Conservation (phyloP, 2,888 invertebrate genomes). For the Apotomis betuletana region DNA sequence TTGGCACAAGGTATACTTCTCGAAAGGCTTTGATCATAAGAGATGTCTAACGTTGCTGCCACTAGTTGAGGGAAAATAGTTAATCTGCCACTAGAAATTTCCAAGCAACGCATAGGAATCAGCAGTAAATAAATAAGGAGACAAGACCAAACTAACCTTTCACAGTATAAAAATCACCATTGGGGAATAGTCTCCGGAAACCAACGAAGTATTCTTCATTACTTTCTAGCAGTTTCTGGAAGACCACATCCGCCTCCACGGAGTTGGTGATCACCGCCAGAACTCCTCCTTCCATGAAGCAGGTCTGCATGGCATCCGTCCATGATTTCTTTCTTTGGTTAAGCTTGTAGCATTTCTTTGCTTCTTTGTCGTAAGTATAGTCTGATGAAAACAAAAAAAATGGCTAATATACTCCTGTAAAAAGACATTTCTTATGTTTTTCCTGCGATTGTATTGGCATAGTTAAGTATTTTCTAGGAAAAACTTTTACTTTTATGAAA, state of each 20-base stretch:
- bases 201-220: conserved; percentile 31
- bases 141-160: conserved; percentile 29
- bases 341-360: conserved; percentile 53
- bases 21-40: too few relatives aligned
- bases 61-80: too few relatives aligned
- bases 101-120: too few relatives aligned
- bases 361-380: conserved; percentile 45
- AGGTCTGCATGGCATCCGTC: conserved; percentile 52
- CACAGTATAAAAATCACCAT: conserved; percentile 37
- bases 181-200: conserved; percentile 19
- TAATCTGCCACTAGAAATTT: too few relatives aligned
- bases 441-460: too few relatives aligned
- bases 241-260: conserved; percentile 6
- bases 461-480: too few relatives aligned
- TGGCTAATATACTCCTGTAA: neutral
- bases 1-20: too few relatives aligned
- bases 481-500: too few relatives aligned
- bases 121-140: too few relatives aligned
- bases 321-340: conserved; percentile 47
- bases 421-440: too few relatives aligned
- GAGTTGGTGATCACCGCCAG: conserved; percentile 27
- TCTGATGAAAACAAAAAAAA: conserved; percentile 45
- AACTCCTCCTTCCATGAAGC: conserved; percentile 48
- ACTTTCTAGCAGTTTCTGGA: neutral
- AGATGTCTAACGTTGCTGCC: too few relatives aligned